Base-by-base conservation (phyloP, 2,797 vertebrate species). In the Helarctos malayanus region DNA sequence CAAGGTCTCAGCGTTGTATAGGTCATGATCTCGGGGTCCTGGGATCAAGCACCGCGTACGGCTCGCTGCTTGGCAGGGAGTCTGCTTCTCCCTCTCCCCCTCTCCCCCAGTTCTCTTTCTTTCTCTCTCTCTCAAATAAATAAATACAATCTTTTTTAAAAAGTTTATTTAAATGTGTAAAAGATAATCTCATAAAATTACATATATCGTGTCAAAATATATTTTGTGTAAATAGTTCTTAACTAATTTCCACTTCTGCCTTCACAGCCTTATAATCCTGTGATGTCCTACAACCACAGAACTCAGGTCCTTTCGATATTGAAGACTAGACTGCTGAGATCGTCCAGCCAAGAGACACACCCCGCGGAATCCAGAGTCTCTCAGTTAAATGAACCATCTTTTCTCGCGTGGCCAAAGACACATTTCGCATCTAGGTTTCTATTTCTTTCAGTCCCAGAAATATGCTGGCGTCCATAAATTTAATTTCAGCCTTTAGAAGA, bases 131-230 rank as follows among this genome's bases (percentile, higher is more conserved):
- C 61, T 65, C 63, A 68, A 68, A 68, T 18, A 68, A 65, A 68
- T 68, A 35, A 11, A 56, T 56, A 56, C 19, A 56, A 56, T 56
- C 16, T 21, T 27, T 59, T 65, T 65, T 57, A 25, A 81, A 81
- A 89, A 63, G 12, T 38, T 56, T 41, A 86, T 90, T 95, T 95
- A 95, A 91, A 89, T 45, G 1, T 88, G 82, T 92, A 93, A 95
- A 56, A 47, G 23, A 38, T 65, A 68, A n/a, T 86, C 41, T 92
- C 65, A 52, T 9, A 89, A 82, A 93, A 85, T 54, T 81, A 73
- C 2, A 76, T 15, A 5, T 2, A 13, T 29, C 52, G 8, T 89
- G 29, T 80, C 52, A 71, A 93, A 83, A 69, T 94, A 80, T 57
- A 45, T 93, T 85, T 71, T n/a, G 8, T 32, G 78, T 63, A 83